These are phyloP conservation scores for Cataglyphis hispanica DNA, from an alignment of 1,140 invertebrate genomes.

Conservation along the genomic window DNA sequence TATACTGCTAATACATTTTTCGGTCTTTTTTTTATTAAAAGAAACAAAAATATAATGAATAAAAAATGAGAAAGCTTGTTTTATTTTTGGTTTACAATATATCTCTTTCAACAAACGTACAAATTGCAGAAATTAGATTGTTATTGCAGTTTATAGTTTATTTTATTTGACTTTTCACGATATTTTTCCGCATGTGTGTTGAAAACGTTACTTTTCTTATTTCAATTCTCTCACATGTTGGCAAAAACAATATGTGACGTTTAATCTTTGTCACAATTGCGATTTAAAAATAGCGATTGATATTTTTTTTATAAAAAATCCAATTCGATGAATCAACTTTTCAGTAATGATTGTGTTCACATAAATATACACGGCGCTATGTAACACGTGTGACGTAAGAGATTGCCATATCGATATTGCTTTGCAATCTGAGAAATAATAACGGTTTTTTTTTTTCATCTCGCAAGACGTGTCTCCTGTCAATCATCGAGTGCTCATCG, in stretches of 20 bases:
- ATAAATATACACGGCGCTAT: background rate
- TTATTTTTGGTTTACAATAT: too few species aligned
- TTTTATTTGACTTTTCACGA: background rate
- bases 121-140: too few species aligned
- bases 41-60: background rate
- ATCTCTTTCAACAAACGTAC: too few species aligned
- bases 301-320: background rate
- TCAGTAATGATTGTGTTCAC: background rate
- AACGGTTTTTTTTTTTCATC: background rate
- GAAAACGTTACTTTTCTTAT: background rate
- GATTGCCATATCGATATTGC: background rate
- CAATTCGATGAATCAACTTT: constrained; percentile 18
- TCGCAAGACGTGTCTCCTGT: background rate
- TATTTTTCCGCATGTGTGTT: background rate
- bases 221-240: background rate
- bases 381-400: constrained; percentile 21
- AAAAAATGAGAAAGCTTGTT: background rate
- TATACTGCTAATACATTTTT: background rate
- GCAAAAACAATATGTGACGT: background rate
- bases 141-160: background rate
- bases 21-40: background rate
- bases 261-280: background rate
- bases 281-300: constrained; percentile 1
- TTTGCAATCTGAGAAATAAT: background rate
- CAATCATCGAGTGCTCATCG: background rate